A percentile compares a stretch with the other conserved stretches of the same genome.
phyloP scores from a whole-genome alignment of 2,113 vertebrate species.

The Chlorodrepanis virens region DNA sequence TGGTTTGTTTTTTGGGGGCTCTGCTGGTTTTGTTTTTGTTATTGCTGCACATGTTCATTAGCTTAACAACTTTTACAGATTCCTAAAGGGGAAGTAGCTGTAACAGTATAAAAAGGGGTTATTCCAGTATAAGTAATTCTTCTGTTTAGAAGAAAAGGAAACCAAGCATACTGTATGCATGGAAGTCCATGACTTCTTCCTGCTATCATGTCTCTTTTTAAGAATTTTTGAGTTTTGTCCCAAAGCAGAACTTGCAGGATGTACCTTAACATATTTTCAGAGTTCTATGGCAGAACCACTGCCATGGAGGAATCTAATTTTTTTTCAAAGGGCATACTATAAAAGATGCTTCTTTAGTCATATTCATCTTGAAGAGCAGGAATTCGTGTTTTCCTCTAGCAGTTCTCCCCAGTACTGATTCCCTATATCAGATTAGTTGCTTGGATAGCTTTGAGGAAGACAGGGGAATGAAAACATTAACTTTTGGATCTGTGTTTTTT shows the following conservation, averaged over 20 bases:
- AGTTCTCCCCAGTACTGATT: not conserved
- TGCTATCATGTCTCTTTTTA: not conserved
- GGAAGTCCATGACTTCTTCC: not conserved
- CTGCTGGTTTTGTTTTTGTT: not conserved
- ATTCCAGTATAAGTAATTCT: not conserved
- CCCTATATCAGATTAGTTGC: not conserved
- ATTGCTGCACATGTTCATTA: not conserved
- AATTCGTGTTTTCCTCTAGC: not conserved
- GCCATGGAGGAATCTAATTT: not conserved
- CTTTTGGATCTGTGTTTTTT: not conserved
- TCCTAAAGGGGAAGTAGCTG: not conserved
- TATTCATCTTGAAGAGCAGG: not conserved
- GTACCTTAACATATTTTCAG: not conserved
- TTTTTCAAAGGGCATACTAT: not conserved
- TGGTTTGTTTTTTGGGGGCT: accelerated
- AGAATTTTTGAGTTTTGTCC: not conserved
- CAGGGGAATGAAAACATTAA: not conserved
- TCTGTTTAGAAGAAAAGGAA: not conserved
- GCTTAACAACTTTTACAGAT: not conserved
- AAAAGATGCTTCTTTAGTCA: not conserved
- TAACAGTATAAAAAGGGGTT: not conserved
- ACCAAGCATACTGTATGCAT: not conserved
- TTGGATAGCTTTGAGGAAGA: not conserved
- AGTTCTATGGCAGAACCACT: not conserved
- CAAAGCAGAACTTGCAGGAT: not conserved